Evolutionary conservation across 2,113 vertebrate genomes (phyloP), one percentile per base, ranked within the genome.

Genomic region (Siphamia tubifer): DNA sequence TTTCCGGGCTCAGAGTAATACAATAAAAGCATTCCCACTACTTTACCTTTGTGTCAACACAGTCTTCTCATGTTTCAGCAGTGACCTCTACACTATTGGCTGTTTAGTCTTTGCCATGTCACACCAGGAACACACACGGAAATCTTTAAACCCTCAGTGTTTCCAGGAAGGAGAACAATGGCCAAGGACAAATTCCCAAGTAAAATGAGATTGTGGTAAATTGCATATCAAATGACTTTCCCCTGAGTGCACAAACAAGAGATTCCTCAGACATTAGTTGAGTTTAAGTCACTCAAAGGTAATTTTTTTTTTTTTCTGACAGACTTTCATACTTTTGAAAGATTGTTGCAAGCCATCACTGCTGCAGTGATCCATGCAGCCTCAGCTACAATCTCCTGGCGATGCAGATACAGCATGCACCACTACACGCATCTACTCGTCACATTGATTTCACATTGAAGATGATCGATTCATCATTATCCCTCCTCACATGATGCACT

Each of bases 11-110:
- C 21, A 49, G 27, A 38, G 51, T 25, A 53, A 48, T 13, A 60
- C 27, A 79, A 74, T 82, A 63, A 78, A 80, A 80, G 58, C 77
- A 48, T 67, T 57, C 77, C 74, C 36, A 25, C 45, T 3, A 11
- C 6, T 61, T 30, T 44, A 4, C 45, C 62, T n/a, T 34, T 52
- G 53, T 53, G 53, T 70, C 45, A 68, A 67, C 60, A 52, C 31
- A 15, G 17, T 28, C 61, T 17, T 12, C 62, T 68, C 64, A 12
- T 36, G 54, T 77, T 45, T 68, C 60, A 21, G 45, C 43, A 10
- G 27, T 40, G 45, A 75, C 48, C 25, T 45, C 2, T 13, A 19
- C 13, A 35, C 0, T n/a, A 34, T 8, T n/a, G 34, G 12, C 10
- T 40, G 36, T 45, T 6, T 10, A 5, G 55, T 2, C 47, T 43